Evolutionary conservation across 92 coral and sea anemone genomes (phyloP), one percentile per base, ranked within the genome.

Genomic region (Montipora capitata): DNA sequence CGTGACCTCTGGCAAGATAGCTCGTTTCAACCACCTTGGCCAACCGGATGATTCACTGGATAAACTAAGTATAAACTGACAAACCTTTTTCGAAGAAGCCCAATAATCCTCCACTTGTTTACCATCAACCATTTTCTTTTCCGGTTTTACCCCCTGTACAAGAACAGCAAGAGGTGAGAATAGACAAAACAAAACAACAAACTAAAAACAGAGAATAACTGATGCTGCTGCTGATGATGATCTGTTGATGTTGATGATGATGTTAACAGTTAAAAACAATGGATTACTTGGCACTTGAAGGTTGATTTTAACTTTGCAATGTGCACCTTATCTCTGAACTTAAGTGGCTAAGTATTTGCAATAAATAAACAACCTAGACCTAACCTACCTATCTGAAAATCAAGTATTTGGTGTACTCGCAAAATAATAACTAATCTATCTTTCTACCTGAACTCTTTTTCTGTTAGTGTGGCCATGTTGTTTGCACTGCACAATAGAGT

Each of bases 1-100:
- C 35, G 35, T 27, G 35, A 27, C 2, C 35, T 27, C 35, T 27
- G 35, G 35, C 35, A 27, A 27, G 35, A 27, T 27, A 27, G 35
- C 35, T 27, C 35, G 35, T 27, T 27, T 27, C 35, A 27, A 27
- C 35, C 35, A 27, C 1, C 35, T 27, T 27, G 35, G 35, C 35
- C 2, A 27, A 27, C 35, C 35, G 35, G 35, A 27, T 27, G 35
- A 27, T 27, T 27, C 2, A 27, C 35, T 27, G 35, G 35, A 27
- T 27, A 27, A 27, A 27, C 35, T 27, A 27, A 27, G 35, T 27
- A 27, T 27, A 10, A 56, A n/a, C 11, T 3, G 13, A 56, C 10
- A 27, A 63, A 97, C 99, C 99, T 94, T 97, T 72, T 96, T 95
- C 39, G 99, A 97, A 17, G 99, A 91, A 17, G 93, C 97, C 99